Conservation (phyloP, 2,888 invertebrate species). For the Vandiemenella viatica region DNA sequence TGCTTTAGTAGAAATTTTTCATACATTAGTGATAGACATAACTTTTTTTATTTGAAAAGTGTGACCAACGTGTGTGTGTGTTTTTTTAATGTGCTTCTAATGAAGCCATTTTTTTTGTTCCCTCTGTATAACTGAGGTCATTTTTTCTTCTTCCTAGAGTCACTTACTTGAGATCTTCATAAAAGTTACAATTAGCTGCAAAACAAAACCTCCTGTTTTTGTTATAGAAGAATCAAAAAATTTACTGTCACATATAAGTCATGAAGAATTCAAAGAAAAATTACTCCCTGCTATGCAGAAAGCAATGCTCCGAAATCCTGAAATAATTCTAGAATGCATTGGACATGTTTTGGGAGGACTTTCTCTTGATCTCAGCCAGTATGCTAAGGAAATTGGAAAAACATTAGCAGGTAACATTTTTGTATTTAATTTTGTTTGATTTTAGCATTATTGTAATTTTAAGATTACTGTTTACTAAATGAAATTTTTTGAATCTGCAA, state of each 20-base stretch:
- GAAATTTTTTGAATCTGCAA: too few relatives aligned
- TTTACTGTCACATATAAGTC: conserved; percentile 44
- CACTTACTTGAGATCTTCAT: conserved; percentile 52
- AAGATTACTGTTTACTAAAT: too few relatives aligned
- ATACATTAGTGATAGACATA: not conserved
- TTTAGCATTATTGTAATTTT: too few relatives aligned
- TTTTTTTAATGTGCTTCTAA: not conserved
- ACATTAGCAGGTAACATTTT: conserved; percentile 50
- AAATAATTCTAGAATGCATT: conserved; percentile 70
- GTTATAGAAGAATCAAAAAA: conserved; percentile 50
- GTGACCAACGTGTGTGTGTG: not conserved
- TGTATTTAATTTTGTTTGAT: not conserved
- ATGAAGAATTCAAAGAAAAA: conserved; percentile 52
- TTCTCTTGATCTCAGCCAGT: conserved; percentile 59
- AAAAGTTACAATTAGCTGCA: conserved; percentile 62
- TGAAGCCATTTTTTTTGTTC: not conserved
- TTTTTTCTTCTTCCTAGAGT: conserved; percentile 30
- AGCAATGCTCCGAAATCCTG: conserved; percentile 84
- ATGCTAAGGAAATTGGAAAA: conserved; percentile 65
- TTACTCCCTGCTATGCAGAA: conserved; percentile 78
- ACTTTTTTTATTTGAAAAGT: not conserved
- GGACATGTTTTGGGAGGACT: conserved; percentile 58
- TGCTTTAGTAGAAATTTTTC: not conserved
- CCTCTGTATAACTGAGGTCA: not conserved
- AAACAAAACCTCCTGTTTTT: conserved; percentile 53